A percentile compares a stretch with the other conserved stretches of the same genome.
Evolutionary conservation across 2,113 vertebrate species (phyloP).

Genomic region (Elgaria multicarinata): DNA sequence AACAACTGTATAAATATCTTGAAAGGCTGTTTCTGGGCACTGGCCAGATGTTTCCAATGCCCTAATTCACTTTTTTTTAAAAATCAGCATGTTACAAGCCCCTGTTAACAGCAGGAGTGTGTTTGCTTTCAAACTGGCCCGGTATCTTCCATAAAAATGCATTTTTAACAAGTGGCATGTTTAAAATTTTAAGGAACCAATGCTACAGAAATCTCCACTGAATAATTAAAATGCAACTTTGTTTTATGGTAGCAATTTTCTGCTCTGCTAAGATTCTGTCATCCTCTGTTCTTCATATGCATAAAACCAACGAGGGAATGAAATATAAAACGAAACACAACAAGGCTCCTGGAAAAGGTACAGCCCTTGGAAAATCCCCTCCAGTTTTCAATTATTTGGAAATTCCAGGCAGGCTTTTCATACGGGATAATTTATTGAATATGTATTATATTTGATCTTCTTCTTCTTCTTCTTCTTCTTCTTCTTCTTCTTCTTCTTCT

Average conservation of each 20-base stretch:
- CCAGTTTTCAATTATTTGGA: background rate
- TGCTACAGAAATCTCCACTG: conserved; percentile 50
- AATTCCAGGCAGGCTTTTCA: conserved; percentile 15
- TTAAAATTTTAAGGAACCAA: conserved; percentile 51
- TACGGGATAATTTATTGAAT: background rate
- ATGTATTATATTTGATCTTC: background rate
- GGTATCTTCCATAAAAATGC: conserved; percentile 35
- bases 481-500: no score
- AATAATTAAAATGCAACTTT: conserved; percentile 65
- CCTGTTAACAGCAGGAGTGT: conserved; percentile 49
- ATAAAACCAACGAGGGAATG: conserved; percentile 40
- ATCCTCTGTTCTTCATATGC: background rate
- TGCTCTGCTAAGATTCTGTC: conserved; percentile 58
- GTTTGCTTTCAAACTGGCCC: conserved; percentile 41
- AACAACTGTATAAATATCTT: background rate
- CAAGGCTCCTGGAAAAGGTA: background rate
- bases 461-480: no score
- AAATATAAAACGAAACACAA: conserved; percentile 25
- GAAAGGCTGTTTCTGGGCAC: conserved; percentile 44
- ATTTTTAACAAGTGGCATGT: conserved; percentile 55
- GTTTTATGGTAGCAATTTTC: conserved; percentile 65
- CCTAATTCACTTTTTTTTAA: conserved; percentile 18
- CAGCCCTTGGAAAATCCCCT: background rate
- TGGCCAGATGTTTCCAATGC: conserved; percentile 49
- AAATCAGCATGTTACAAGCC: conserved; percentile 15